Base-by-base conservation (phyloP, 2,888 invertebrate species). In the Sericinus montela region DNA sequence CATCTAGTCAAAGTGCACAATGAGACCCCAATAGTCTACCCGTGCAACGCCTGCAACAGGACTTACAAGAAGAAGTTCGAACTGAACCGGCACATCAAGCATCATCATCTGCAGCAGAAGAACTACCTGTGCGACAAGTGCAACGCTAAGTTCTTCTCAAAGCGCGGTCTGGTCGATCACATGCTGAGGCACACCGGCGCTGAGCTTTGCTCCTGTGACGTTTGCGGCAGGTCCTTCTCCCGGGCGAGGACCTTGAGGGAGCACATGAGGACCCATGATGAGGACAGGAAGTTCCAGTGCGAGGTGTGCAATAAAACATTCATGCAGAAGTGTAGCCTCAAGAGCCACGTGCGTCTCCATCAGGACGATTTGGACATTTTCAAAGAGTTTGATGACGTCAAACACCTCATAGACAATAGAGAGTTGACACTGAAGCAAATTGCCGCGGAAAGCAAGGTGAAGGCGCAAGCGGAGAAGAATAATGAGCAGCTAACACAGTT, bases 321-420 rank as follows among this genome's bases (percentile, higher is more conserved):
- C 45, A 75, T 80, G 68, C 83, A 87, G 62, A 88, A 87, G 51
- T 82, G 80, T 35, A 83, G 85, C 28, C 56, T 89, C 56, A 86
- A 86, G 56, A 80, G 75, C 11, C 89, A 89, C 41, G 59, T 87
- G 3, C 67, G 80, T 0, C 43, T 87, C 32, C 88, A 88, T 46
- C 88, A 88, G 30, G 84, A 86, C 52, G 84, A 88, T 40, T 57
- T 88, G 55, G 87, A 86, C 15, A 88, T 88, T 19, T 88, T 88
- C 56, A 88, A 88, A 44, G 87, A 88, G 65, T 88, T 88, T 45
- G 87, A 88, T 29, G 87, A 88, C 45, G 87, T 88, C 0, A 88
- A 85, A 50, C 87, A 88, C 62, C 56, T 88, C 28, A 84, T 88
- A 35, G 87, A 88, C 32, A 75, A 87, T 54, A 73, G 87, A 19